A percentile compares a stretch with the other conserved stretches of the same genome.
Evolutionary conservation across 2,113 vertebrate genomes (phyloP).

Genomic region (Elephantulus edwardii): DNA sequence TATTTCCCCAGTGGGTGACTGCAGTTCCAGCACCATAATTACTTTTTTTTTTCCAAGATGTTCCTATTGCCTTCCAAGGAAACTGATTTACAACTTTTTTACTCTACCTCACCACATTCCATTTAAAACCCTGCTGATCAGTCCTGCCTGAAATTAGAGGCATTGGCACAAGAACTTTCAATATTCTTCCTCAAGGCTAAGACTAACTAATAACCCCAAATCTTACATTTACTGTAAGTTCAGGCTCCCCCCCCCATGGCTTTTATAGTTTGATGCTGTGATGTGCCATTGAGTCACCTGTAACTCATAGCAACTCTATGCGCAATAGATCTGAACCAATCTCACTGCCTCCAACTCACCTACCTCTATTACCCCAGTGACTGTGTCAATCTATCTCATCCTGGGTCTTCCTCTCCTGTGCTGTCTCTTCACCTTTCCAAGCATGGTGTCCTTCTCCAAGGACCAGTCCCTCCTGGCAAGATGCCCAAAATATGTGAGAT

Average conservation of each 20-base stretch:
- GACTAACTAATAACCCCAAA: neutral
- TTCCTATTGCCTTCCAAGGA: conserved; percentile 21
- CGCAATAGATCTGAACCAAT: no score
- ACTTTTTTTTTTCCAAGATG: conserved; percentile 45
- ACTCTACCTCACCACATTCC: neutral
- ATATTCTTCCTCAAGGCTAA: conserved; percentile 1
- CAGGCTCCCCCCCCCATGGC: conserved; percentile 27
- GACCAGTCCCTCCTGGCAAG: no score
- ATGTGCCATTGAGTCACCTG: no score
- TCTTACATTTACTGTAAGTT: neutral
- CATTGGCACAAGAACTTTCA: neutral
- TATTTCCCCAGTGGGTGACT: conserved; percentile 38
- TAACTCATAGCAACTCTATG: no score
- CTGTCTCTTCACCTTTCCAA: no score
- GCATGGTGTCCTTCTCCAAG: no score
- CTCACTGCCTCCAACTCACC: no score
- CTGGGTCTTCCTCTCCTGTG: no score
- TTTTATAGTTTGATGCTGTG: no score
- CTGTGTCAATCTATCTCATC: no score
- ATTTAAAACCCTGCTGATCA: neutral
- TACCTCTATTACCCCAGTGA: no score
- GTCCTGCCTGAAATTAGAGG: conserved; percentile 33
- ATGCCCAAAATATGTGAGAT: no score
- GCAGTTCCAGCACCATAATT: conserved; percentile 49
- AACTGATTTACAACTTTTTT: conserved; percentile 44